A percentile compares a stretch with the other conserved stretches of the same genome.
Evolutionary conservation across 2,888 invertebrate genomes (phyloP).

Genomic region (Aspidapion aeneum): DNA sequence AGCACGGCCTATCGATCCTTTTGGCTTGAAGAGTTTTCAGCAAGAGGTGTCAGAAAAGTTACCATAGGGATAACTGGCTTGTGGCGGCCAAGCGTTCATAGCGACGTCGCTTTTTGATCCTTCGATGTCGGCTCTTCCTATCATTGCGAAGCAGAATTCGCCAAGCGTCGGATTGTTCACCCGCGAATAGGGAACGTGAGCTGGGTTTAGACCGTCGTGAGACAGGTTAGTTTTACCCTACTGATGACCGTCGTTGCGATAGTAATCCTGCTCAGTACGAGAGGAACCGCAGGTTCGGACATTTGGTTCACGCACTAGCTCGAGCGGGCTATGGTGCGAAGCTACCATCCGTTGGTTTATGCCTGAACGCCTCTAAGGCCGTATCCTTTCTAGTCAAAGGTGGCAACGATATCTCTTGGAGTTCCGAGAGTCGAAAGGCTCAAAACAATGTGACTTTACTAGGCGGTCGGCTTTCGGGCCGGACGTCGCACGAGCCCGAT

Average conservation of each 20-base stretch:
- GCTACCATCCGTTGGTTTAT: slow-evolving; percentile 65
- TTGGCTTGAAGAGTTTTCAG: slow-evolving; percentile 35
- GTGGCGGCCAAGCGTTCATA: slow-evolving; percentile 62
- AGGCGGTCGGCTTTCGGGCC: slow-evolving; percentile 41
- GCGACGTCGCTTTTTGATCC: slow-evolving; percentile 68
- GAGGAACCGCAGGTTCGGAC: slow-evolving; percentile 52
- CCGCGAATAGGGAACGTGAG: too few species aligned
- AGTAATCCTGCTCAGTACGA: slow-evolving; percentile 60
- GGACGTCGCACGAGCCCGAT: slow-evolving; percentile 45
- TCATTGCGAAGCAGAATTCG: slow-evolving; percentile 70
- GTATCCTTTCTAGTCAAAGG: slow-evolving; percentile 58
- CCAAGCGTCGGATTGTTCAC: slow-evolving; percentile 68
- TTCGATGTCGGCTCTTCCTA: slow-evolving; percentile 74
- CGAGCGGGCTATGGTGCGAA: slow-evolving; percentile 62
- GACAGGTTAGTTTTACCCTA: too few species aligned
- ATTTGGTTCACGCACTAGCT: slow-evolving; percentile 57
- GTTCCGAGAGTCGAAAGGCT: slow-evolving; percentile 38
- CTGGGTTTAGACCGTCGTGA: too few species aligned
- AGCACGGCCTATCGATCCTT: slow-evolving; percentile 36
- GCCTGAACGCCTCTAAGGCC: slow-evolving; percentile 48
- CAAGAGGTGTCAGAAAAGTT: slow-evolving; percentile 70
- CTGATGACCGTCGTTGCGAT: too few species aligned
- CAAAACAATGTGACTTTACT: slow-evolving; percentile 47
- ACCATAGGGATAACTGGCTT: slow-evolving; percentile 68
- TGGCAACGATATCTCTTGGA: slow-evolving; percentile 45